Percentiles rank a stretch among this genome's conserved stretches.
Conservation (phyloP, 2,888 invertebrate species). For the Protophormia terraenovae region DNA sequence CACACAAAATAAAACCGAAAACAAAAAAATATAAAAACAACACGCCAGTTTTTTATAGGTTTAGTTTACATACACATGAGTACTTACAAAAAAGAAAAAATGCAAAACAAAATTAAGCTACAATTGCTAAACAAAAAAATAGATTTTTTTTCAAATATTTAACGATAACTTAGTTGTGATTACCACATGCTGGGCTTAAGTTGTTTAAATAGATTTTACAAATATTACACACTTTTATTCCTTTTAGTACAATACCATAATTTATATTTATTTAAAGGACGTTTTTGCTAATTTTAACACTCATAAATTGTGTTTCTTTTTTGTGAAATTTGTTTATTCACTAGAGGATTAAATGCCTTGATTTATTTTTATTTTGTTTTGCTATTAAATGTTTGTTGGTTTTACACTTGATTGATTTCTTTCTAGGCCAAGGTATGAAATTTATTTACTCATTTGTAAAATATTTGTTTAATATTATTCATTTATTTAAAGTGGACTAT, state of each 20-base stretch:
- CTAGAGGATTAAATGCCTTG: slow-evolving; percentile 10
- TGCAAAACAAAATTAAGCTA: slow-evolving; percentile 5
- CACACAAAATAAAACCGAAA: slow-evolving; percentile 22
- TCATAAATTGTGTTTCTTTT: neutral
- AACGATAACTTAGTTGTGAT: slow-evolving; percentile 57
- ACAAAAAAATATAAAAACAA: neutral
- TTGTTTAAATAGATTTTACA: slow-evolving; percentile 51
- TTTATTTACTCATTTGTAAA: neutral
- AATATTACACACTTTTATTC: neutral
- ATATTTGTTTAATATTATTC: too few species aligned
- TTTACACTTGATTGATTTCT: slow-evolving; percentile 46
- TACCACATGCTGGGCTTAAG: slow-evolving; percentile 51
- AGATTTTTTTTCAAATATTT: slow-evolving; percentile 25
- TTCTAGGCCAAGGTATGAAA: slow-evolving; percentile 32
- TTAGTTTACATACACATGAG: slow-evolving; percentile 29
- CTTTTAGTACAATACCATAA: neutral
- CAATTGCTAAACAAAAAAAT: slow-evolving; percentile 36
- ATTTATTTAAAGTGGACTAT: too few species aligned
- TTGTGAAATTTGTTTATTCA: neutral
- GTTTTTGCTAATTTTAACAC: slow-evolving; percentile 12
- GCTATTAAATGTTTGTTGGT: slow-evolving; percentile 29
- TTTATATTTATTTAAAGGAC: slow-evolving; percentile 4
- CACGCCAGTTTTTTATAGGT: slow-evolving; percentile 49
- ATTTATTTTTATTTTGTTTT: neutral
- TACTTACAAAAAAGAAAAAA: neutral